phyloP scores from a whole-genome alignment of 2,113 vertebrate genomes.

The Silurus asotus region DNA sequence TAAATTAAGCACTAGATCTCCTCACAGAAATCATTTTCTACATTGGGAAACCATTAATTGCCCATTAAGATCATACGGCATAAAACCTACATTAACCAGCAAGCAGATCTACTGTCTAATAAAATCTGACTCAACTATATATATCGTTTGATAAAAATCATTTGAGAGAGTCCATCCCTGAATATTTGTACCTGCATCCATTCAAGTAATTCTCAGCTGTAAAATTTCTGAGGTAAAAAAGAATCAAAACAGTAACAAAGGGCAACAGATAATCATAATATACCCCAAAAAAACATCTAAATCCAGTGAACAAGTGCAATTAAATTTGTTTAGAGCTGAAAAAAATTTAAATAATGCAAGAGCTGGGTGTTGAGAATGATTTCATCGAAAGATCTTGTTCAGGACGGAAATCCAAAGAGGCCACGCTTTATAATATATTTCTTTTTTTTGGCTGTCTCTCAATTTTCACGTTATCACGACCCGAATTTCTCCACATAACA shows the following conservation, averaged over 20 bases:
- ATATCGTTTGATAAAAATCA: neutral
- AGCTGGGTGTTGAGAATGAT: neutral
- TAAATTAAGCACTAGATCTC: slow-evolving; percentile 21
- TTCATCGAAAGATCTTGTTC: no score
- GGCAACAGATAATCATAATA: neutral
- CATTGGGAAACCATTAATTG: neutral
- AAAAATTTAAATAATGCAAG: neutral
- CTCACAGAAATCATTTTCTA: slow-evolving; percentile 12
- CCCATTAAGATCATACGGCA: neutral
- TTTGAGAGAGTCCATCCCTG: neutral
- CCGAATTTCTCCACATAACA: no score
- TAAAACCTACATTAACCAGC: slow-evolving; percentile 8
- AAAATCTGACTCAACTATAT: slow-evolving; percentile 16
- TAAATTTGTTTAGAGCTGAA: neutral
- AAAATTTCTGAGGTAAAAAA: neutral
- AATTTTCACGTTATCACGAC: no score
- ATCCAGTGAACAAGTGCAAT: neutral
- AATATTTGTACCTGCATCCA: neutral
- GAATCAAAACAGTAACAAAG: neutral
- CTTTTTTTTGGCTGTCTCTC: no score
- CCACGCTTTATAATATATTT: no score
- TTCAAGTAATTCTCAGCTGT: slow-evolving; percentile 26
- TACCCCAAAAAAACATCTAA: neutral
- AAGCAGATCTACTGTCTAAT: slow-evolving; percentile 30
- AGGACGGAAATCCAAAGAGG: no score